Base-by-base conservation (phyloP, 2,797 vertebrate genomes). In the Hafferia zeledoni region DNA sequence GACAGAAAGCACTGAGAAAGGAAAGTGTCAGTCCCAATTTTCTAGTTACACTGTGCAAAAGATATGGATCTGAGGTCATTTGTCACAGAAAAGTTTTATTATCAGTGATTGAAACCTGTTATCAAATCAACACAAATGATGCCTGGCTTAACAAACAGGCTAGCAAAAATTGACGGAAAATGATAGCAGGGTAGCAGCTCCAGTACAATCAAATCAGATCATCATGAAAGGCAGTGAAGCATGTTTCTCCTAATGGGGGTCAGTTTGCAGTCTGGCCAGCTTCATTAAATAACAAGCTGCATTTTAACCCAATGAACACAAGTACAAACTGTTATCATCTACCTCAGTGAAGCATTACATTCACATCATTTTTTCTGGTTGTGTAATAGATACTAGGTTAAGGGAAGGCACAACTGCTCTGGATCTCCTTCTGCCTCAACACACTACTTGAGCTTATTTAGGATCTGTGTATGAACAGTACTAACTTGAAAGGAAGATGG, bases 91-190 rank as follows among this genome's bases (percentile, higher is more conserved):
- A 91, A 91, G 82, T 89, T 92, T 71, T 86, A 93, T 95, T 87
- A 92, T 41, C 67, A 46, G 79, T 46, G 84, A 94, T 83, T 91
- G 89, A 93, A 95, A 94, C 91, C 79, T 68, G 84, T 94, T 96
- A 94, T 87, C 87, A 93, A 92, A 90, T 90, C 94, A 91, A 70
- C 65, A 61, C 75, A 86, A 83, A 91, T 5, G 10, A 90, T 57
- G 77, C 63, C 85, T 88, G 85, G 20, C 79, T 88, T 94, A 94
- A 90, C 90, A 88, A 95, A 87, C 53, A 86, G 77, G 74, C 91
- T 43, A 93, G 84, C 63, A 82, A 94, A 83, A 93, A 93, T 35
- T 70, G 85, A 79, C 70, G 84, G 77, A 79, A 93, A 91, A 70
- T 65, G 72, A 92, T 72, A 81, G 77, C 77, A 82, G 67, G 63